Percentiles rank a stretch among this genome's conserved stretches.
These are phyloP conservation scores for Chlorodrepanis virens DNA, from an alignment of 2,113 vertebrate species.

Conservation along the genomic window DNA sequence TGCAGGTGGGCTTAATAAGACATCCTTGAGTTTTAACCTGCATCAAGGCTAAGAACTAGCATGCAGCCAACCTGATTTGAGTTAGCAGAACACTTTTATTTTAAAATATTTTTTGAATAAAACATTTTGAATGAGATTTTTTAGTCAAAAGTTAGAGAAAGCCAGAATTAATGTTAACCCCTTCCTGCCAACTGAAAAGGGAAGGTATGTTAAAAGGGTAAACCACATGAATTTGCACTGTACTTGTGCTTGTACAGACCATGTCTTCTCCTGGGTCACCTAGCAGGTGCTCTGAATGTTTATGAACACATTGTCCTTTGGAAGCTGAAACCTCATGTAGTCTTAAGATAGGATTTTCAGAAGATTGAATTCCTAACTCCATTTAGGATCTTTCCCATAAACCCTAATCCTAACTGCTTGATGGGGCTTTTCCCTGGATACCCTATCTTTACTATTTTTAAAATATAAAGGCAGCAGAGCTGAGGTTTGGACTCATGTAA, in stretches of 20 bases:
- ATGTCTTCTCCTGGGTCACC: background rate
- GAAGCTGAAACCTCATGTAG: background rate
- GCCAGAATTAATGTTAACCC: background rate
- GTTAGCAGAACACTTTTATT: background rate
- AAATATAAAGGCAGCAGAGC: background rate
- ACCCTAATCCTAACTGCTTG: background rate
- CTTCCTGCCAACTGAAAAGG: background rate
- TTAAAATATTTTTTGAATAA: background rate
- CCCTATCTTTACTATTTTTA: background rate
- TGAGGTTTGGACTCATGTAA: background rate
- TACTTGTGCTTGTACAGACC: background rate
- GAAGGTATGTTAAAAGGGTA: background rate
- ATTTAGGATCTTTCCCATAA: background rate
- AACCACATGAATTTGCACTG: background rate
- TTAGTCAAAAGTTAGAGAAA: background rate
- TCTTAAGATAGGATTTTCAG: background rate
- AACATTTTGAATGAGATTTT: background rate
- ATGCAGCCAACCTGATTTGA: background rate
- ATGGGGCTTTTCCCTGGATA: background rate
- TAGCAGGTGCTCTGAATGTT: background rate
- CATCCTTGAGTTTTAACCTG: background rate
- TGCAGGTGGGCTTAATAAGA: background rate
- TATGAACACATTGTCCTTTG: background rate
- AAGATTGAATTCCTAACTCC: background rate
- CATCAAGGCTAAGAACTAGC: background rate